Percentiles rank a stretch among this genome's conserved stretches.
Evolutionary conservation across 2,113 vertebrate genomes (phyloP).

Genomic region (Salvelinus namaycush): DNA sequence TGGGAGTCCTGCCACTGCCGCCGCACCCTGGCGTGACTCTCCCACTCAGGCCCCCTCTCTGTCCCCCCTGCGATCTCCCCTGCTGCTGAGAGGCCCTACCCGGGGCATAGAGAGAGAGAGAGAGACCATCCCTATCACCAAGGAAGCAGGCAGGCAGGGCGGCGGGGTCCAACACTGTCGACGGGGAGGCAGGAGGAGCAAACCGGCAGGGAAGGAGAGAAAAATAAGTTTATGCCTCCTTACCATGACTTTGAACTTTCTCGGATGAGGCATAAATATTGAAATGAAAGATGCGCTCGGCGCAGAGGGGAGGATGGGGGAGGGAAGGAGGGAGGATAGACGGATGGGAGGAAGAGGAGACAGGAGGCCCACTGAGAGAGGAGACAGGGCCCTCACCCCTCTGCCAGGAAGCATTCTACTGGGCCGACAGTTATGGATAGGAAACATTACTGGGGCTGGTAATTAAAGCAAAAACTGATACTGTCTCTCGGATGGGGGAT

Average conservation of each 20-base stretch:
- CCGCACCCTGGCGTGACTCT: neutral
- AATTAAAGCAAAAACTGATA: constrained; percentile 99
- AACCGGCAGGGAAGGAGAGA: too few species aligned
- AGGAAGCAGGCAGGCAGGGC: neutral
- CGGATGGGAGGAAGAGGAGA: constrained; percentile 71
- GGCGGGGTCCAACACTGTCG: neutral
- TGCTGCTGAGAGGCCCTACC: neutral
- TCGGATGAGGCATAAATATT: constrained; percentile 91
- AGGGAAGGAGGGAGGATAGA: constrained; percentile 68
- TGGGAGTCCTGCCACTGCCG: neutral
- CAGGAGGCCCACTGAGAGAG: constrained; percentile 91
- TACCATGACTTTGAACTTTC: constrained; percentile 91
- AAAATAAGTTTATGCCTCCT: constrained; percentile 81
- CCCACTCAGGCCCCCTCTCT: neutral
- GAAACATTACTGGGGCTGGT: constrained; percentile 93
- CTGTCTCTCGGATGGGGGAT: constrained; percentile 89
- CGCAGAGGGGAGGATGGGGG: constrained; percentile 62
- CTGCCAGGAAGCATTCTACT: constrained; percentile 90
- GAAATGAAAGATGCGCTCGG: constrained; percentile 89
- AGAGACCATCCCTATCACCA: neutral
- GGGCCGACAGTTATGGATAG: constrained; percentile 97
- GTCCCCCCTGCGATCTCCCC: neutral
- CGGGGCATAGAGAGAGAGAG: neutral
- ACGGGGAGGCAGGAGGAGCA: neutral
- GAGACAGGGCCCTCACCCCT: constrained; percentile 92